Conservation (phyloP, 2,888 invertebrate species). For the Tenodera sinensis region DNA sequence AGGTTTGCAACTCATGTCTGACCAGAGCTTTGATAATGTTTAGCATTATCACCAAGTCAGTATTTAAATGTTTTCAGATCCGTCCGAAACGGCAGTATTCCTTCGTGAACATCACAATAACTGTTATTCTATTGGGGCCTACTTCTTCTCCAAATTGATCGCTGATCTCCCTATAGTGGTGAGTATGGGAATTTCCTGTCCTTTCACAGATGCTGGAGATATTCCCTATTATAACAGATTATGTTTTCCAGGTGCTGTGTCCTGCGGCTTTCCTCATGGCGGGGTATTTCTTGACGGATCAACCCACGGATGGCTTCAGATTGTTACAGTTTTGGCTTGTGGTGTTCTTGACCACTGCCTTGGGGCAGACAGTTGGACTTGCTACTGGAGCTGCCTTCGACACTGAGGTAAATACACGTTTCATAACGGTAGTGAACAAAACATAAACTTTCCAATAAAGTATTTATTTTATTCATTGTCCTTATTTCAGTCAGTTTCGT, state of each 20-base stretch:
- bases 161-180: conserved; percentile 72
- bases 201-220: background rate
- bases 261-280: conserved; percentile 50
- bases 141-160: conserved; percentile 70
- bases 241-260: conserved; percentile 43
- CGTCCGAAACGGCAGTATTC: conserved; percentile 68
- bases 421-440: background rate
- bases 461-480: too few relatives aligned
- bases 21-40: too few relatives aligned
- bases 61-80: conserved; percentile 55
- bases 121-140: conserved; percentile 70
- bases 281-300: conserved; percentile 54
- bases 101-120: conserved; percentile 71
- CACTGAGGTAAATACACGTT: conserved; percentile 37
- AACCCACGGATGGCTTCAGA: conserved; percentile 47
- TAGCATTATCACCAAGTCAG: too few relatives aligned
- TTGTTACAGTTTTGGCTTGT: conserved; percentile 45
- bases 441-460: too few relatives aligned
- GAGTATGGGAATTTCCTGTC: background rate
- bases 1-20: too few relatives aligned
- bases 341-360: background rate
- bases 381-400: conserved; percentile 49
- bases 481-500: too few relatives aligned
- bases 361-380: conserved; percentile 35
- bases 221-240: background rate